Evolutionary conservation across 2,888 invertebrate genomes (phyloP).

Genomic region (Morpho achilles): DNA sequence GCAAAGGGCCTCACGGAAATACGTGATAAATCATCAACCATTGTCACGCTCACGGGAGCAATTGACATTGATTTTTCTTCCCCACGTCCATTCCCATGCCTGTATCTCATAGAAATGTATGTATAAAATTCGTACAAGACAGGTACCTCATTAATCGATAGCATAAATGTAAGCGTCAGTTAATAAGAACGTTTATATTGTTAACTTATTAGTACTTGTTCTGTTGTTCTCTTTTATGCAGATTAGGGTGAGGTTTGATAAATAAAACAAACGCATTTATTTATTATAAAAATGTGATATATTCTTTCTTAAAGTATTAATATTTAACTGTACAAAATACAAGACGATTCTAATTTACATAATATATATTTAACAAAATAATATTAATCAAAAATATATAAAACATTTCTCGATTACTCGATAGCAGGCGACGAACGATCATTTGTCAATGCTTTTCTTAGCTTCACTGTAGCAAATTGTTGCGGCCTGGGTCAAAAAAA

Average conservation of each 20-base stretch:
- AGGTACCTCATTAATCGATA: neutral
- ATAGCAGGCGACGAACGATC: constrained; percentile 91
- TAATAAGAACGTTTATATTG: too few species aligned
- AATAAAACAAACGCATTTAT: constrained; percentile 43
- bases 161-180: too few species aligned
- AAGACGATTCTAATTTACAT: constrained; percentile 74
- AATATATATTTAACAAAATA: constrained; percentile 72
- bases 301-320: constrained; percentile 79
- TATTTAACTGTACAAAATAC: constrained; percentile 80
- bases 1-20: constrained; percentile 26
- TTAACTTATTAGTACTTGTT: too few species aligned
- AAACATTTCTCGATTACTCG: constrained; percentile 77
- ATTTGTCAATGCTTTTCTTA: constrained; percentile 91
- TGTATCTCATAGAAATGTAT: neutral
- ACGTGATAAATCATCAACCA: constrained; percentile 65
- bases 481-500: constrained; percentile 83
- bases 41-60: constrained; percentile 55
- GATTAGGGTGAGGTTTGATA: neutral
- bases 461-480: constrained; percentile 93
- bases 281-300: constrained; percentile 77
- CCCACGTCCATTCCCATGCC: constrained; percentile 19
- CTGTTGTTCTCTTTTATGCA: neutral
- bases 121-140: neutral
- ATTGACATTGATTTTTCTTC: constrained; percentile 63
- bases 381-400: constrained; percentile 46